These are phyloP conservation scores for Monomorium pharaonis DNA, from an alignment of 1,140 invertebrate species.

Conservation along the genomic window DNA sequence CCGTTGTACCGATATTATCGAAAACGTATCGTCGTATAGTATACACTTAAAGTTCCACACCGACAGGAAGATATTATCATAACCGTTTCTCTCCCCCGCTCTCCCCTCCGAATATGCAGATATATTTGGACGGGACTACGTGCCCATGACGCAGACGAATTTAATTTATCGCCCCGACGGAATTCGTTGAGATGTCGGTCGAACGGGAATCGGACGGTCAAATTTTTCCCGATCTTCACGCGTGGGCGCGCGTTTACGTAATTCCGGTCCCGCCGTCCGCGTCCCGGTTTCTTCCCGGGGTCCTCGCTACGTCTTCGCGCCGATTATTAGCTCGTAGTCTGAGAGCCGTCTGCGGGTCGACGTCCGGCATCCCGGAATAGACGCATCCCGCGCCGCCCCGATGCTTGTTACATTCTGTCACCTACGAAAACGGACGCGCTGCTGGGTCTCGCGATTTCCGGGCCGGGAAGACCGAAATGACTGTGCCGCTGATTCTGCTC, in stretches of 20 bases:
- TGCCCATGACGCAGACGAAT: background rate
- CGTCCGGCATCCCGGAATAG: constrained; percentile 84
- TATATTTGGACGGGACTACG: constrained; percentile 13
- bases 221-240: constrained; percentile 29
- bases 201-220: background rate
- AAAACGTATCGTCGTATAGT: background rate
- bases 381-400: constrained; percentile 75
- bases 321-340: constrained; percentile 80
- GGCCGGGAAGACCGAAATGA: constrained; percentile 34
- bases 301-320: constrained; percentile 5
- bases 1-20: background rate
- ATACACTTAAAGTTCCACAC: background rate
- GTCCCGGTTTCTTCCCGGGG: background rate
- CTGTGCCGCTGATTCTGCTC: background rate
- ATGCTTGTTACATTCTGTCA: constrained; percentile 82
- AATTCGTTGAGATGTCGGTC: background rate
- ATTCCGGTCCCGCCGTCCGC: background rate
- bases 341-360: constrained; percentile 84
- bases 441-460: constrained; percentile 58
- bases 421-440: constrained; percentile 74
- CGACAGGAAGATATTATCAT: constrained; percentile 4
- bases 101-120: background rate
- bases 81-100: background rate
- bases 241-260: background rate
- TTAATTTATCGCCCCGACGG: background rate